These are phyloP conservation scores for Poeciliopsis presidionis DNA, from an alignment of 2,797 vertebrate species.

Conservation along the genomic window DNA sequence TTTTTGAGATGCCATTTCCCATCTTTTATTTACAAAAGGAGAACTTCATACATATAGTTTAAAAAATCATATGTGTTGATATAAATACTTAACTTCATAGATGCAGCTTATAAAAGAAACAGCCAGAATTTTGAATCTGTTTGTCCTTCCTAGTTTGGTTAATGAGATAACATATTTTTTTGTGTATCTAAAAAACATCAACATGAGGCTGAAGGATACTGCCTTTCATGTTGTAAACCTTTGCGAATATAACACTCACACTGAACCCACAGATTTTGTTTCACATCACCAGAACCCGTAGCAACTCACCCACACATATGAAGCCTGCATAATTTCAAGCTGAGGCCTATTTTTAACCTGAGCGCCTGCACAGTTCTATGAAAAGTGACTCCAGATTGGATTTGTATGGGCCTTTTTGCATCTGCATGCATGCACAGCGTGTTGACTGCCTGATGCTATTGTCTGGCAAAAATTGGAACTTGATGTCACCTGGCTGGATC, in stretches of 20 bases:
- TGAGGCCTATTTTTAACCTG: slow-evolving; percentile 23
- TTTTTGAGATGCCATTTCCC: slow-evolving; percentile 56
- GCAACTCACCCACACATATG: slow-evolving; percentile 29
- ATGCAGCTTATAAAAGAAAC: not conserved
- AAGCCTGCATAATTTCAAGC: slow-evolving; percentile 17
- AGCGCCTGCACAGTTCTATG: slow-evolving; percentile 7
- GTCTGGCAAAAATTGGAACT: slow-evolving; percentile 9
- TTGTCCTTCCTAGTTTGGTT: not conserved
- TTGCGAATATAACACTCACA: slow-evolving; percentile 10
- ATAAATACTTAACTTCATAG: not conserved
- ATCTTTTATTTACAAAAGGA: slow-evolving; percentile 27
- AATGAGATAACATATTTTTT: not conserved
- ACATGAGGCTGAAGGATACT: not conserved
- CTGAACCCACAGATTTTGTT: slow-evolving; percentile 9
- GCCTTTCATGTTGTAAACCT: slow-evolving; percentile 1
- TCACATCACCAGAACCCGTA: slow-evolving; percentile 21
- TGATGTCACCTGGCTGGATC: not conserved
- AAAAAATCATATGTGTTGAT: not conserved
- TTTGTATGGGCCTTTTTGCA: slow-evolving; percentile 3
- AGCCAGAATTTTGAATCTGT: not conserved
- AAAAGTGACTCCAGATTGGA: slow-evolving; percentile 28
- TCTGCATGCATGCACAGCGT: not conserved
- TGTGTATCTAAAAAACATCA: not conserved
- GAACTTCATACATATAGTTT: slow-evolving; percentile 4
- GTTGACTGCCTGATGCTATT: not conserved